These are phyloP conservation scores for Neolamprologus tretocephalus DNA, from an alignment of 2,113 vertebrate genomes.

Conservation along the genomic window DNA sequence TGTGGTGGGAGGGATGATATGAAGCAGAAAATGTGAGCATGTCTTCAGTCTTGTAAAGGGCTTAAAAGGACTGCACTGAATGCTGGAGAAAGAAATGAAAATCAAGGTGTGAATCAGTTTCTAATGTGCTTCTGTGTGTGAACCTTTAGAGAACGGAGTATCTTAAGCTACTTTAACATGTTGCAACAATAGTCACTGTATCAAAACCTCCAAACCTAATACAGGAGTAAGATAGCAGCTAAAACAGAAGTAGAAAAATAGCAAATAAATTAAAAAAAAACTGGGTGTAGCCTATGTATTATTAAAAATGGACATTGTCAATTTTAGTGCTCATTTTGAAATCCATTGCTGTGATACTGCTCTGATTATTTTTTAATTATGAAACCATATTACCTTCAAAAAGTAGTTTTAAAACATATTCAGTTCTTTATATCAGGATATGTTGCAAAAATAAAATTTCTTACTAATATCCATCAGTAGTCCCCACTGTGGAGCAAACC, in stretches of 20 bases:
- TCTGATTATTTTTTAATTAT: background rate
- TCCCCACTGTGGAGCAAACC: constrained; percentile 29
- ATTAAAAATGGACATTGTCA: background rate
- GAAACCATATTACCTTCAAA: background rate
- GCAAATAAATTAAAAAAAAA: background rate
- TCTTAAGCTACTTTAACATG: constrained; percentile 1
- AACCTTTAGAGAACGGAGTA: background rate
- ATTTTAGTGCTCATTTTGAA: background rate
- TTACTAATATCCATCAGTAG: constrained; percentile 57
- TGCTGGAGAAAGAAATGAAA: background rate
- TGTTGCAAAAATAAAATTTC: background rate
- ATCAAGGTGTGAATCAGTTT: background rate
- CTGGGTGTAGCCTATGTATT: background rate
- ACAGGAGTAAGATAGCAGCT: constrained; percentile 11
- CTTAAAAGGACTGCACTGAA: background rate
- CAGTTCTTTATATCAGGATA: background rate
- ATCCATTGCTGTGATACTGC: background rate
- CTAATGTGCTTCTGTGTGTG: background rate
- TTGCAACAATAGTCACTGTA: background rate
- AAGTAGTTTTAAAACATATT: background rate
- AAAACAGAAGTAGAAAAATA: constrained; percentile 15
- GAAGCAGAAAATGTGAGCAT: background rate
- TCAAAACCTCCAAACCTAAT: background rate
- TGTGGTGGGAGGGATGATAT: background rate
- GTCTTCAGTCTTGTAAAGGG: background rate